Base-by-base conservation (phyloP, 2,888 invertebrate genomes). In the Mylabris sibirica region DNA sequence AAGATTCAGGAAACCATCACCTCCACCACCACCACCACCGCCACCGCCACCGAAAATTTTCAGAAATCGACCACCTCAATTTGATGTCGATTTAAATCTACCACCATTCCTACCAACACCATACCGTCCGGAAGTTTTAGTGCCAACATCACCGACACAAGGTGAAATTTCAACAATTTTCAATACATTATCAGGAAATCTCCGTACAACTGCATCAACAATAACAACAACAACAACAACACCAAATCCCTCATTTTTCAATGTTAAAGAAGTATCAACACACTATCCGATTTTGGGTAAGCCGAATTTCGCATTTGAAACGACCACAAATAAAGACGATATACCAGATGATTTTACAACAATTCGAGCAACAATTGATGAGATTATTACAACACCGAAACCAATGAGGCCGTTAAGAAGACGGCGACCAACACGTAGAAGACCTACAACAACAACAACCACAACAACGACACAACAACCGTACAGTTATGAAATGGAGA, bases 201-300 rank as follows among this genome's bases (percentile, higher is more conserved):
- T 60, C 71, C 77, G 53, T 76, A 81, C 64, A 80, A 80, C 72
- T 80, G 79, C 64, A 75, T 74, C 35, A 73, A 74, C 41, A 74
- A 77, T 11, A 77, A 76, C 60, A 70, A 75, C 17, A 71, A 61
- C 30, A 67, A 72, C 14, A 60, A 67, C 76, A 62, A 76, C 70
- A 41, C 78, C 66, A 38, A 76, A 77, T 68, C 80, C 80, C 14
- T 60, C 74, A 24, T 81, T 76, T 67, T 85, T 82, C 69, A 82
- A 81, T 70, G 77, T 85, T 26, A 85, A 85, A 72, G 85, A 85
- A 70, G 85, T 85, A 17, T 85, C 85, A 1, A 85, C 85, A 0
- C 85, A 85, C 78, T 85, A 81, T 72, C 85, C 85, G 6, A 81
- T 85, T 65, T 71, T 84, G 17, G 83, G 81, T 30, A 77, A 71